Percentiles rank a stretch among this genome's conserved stretches.
Evolutionary conservation across 1,140 invertebrate species (phyloP).

Genomic region (Trissolcus basalis): DNA sequence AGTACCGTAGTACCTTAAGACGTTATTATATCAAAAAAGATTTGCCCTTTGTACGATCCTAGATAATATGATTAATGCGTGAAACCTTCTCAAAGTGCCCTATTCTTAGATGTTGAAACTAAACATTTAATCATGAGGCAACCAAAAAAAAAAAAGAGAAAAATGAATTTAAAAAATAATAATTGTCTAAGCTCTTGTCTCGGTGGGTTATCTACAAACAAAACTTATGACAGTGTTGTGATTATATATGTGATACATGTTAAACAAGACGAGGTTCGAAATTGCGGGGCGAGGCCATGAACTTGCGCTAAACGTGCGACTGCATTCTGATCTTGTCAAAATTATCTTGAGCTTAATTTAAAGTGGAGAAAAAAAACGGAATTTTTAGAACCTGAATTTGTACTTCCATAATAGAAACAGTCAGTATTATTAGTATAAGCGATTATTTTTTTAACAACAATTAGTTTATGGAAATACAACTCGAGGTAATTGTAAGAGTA

Average conservation of each 20-base stretch:
- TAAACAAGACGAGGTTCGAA: constrained; percentile 51
- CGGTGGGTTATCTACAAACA: constrained; percentile 66
- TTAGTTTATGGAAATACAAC: background rate
- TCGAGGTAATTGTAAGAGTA: constrained; percentile 10
- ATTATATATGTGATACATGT: constrained; percentile 74
- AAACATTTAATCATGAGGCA: constrained; percentile 47
- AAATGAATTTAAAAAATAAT: constrained; percentile 24
- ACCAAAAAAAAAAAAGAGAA: constrained; percentile 6
- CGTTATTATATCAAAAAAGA: constrained; percentile 31
- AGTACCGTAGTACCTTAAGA: constrained; percentile 44
- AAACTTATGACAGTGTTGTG: constrained; percentile 72
- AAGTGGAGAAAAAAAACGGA: background rate
- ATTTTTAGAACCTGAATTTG: background rate
- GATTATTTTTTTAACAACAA: constrained; percentile 15
- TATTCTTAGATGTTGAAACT: constrained; percentile 70
- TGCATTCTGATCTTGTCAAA: constrained; percentile 46
- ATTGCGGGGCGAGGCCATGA: background rate
- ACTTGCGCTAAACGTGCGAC: constrained; percentile 6
- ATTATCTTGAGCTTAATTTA: constrained; percentile 6
- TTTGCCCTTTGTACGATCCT: constrained; percentile 50
- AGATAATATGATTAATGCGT: constrained; percentile 43
- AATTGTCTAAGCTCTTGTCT: constrained; percentile 59
- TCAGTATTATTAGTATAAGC: constrained; percentile 39
- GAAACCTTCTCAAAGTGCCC: constrained; percentile 69
- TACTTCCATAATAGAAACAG: constrained; percentile 5